These are phyloP conservation scores for Sipha flava DNA, from an alignment of 1,140 invertebrate species.

Conservation along the genomic window DNA sequence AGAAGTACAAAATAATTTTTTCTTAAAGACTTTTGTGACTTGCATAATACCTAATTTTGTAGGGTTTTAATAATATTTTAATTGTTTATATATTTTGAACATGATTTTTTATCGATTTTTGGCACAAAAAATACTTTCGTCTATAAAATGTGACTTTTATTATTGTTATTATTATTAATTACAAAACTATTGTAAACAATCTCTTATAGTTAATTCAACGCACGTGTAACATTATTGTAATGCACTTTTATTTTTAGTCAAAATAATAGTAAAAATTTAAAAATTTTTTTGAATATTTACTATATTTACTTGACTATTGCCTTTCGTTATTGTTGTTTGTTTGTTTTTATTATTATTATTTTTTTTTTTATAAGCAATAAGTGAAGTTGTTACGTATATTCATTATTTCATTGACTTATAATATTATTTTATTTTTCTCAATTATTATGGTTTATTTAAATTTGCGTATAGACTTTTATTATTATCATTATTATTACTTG, in stretches of 20 bases:
- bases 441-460: background rate
- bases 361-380: background rate
- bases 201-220: background rate
- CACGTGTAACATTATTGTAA: conserved; percentile 3
- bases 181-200: conserved; percentile 8
- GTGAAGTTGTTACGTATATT: no score
- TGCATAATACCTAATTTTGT: background rate
- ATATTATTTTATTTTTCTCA: background rate
- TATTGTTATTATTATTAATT: conserved; percentile 1
- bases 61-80: background rate
- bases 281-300: background rate
- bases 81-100: conserved; percentile 8
- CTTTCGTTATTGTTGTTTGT: background rate
- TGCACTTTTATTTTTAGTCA: conserved; percentile 19
- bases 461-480: background rate
- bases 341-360: background rate
- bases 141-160: conserved; percentile 16
- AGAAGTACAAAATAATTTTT: conserved; percentile 11
- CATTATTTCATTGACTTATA: no score
- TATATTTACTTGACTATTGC: background rate
- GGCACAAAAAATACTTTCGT: conserved; percentile 7
- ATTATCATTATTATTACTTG: background rate
- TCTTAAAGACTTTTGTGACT: conserved; percentile 10
- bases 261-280: background rate
- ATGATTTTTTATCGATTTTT: conserved; percentile 13